These are phyloP conservation scores for Eufriesea mexicana DNA, from an alignment of 1,140 invertebrate genomes.

Conservation along the genomic window DNA sequence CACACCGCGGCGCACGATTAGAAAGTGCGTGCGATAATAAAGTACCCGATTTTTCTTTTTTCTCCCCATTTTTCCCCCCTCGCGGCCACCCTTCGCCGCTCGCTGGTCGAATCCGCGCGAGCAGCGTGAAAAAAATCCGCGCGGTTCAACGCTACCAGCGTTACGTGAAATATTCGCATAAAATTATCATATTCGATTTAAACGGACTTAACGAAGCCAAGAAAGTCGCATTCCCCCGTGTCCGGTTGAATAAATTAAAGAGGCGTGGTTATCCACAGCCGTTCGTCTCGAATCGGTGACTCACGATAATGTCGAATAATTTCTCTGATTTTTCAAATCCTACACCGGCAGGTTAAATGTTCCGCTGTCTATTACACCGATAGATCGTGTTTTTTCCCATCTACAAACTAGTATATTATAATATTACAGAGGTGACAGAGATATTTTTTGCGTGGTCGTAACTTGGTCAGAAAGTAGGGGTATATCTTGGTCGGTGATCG, in stretches of 20 bases:
- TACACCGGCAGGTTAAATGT: background rate
- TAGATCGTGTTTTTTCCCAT: background rate
- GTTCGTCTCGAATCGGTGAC: conserved; percentile 37
- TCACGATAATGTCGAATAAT: conserved; percentile 38
- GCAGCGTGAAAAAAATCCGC: background rate
- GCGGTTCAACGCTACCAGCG: background rate
- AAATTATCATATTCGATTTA: conserved; percentile 40
- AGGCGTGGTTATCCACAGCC: conserved; percentile 32
- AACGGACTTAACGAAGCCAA: conserved; percentile 27
- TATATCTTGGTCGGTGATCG: no score
- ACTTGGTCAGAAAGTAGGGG: no score
- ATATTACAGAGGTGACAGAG: no score
- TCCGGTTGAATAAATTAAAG: conserved; percentile 38
- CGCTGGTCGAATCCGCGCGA: background rate
- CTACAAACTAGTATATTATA: background rate
- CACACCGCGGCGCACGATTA: conserved; percentile 4
- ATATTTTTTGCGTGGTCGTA: no score
- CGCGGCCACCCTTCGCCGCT: no score
- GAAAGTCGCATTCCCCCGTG: conserved; percentile 28
- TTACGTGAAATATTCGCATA: conserved; percentile 32
- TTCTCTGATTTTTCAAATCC: background rate
- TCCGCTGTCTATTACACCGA: background rate
- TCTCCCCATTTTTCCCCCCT: no score
- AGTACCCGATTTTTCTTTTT: background rate
- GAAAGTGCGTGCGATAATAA: conserved; percentile 32